Percentiles rank a stretch among this genome's conserved stretches.
phyloP scores from a whole-genome alignment of 2,113 vertebrate genomes.

The Ceyx cyanopectus region DNA sequence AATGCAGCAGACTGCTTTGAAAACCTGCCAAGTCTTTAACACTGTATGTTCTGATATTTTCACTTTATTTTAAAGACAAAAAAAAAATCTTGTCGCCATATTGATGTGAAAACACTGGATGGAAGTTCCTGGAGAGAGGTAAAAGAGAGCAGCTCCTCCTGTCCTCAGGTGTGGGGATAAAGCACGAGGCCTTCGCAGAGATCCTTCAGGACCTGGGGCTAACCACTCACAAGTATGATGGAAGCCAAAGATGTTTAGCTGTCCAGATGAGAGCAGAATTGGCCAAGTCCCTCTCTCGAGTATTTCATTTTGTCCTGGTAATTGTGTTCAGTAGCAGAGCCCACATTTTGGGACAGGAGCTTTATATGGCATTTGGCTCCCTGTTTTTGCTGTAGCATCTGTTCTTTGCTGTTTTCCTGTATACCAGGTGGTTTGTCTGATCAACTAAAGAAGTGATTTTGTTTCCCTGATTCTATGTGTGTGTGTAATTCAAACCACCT shows the following conservation, averaged over 20 bases:
- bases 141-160: not conserved
- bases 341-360: not conserved
- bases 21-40: constrained; percentile 37
- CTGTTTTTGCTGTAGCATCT: not conserved
- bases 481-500: not conserved
- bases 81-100: not conserved
- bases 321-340: not conserved
- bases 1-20: constrained; percentile 17
- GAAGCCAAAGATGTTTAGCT: not conserved
- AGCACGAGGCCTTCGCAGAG: not conserved
- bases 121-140: not conserved
- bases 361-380: not conserved
- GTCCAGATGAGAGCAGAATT: not conserved
- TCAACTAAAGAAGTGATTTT: not conserved
- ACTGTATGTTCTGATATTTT: not conserved
- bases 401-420: not conserved
- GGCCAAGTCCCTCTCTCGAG: not conserved
- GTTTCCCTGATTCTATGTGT: not conserved
- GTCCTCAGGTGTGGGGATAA: not conserved
- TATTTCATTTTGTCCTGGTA: not conserved
- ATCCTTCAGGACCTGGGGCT: not conserved
- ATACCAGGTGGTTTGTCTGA: not conserved
- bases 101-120: not conserved
- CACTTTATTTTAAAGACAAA: not conserved
- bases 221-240: not conserved